phyloP scores from a whole-genome alignment of 2,797 vertebrate species.

The Triplophysa bombifrons region DNA sequence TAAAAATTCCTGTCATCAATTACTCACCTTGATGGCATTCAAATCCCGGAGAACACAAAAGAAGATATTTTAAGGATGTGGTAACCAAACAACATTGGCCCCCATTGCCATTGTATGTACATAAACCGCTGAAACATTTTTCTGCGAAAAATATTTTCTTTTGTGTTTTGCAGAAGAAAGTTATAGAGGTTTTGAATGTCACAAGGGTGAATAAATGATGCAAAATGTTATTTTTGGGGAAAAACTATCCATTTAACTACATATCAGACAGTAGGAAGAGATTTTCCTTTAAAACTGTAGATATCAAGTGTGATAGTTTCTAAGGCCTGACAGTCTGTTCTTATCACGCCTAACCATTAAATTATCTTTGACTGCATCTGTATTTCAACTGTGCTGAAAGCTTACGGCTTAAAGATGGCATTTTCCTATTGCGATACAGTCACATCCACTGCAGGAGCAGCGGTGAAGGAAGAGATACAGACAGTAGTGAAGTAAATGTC shows the following conservation, averaged over 20 bases:
- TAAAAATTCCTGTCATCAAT: too few species aligned
- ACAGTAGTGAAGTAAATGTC: slow-evolving; percentile 71
- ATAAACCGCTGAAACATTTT: neutral
- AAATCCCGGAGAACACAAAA: too few species aligned
- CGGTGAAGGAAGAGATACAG: slow-evolving; percentile 51
- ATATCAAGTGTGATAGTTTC: too few species aligned
- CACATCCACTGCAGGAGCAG: neutral
- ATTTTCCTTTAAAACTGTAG: neutral
- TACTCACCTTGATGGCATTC: too few species aligned
- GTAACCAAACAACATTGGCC: too few species aligned
- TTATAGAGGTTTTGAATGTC: too few species aligned
- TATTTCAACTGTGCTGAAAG: neutral
- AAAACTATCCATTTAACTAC: too few species aligned
- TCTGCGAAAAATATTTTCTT: neutral
- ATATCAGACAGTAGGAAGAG: neutral
- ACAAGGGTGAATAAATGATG: too few species aligned
- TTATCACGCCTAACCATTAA: neutral
- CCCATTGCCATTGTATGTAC: neutral
- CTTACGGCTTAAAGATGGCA: slow-evolving; percentile 5
- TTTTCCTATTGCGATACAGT: neutral
- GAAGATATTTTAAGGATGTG: too few species aligned
- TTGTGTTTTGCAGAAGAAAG: too few species aligned
- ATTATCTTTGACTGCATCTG: neutral
- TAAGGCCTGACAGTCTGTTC: too few species aligned
- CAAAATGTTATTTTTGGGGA: too few species aligned